Evolutionary conservation across 2,797 vertebrate species (phyloP), one percentile per base, ranked within the genome.

Genomic region (Psittacula echo): DNA sequence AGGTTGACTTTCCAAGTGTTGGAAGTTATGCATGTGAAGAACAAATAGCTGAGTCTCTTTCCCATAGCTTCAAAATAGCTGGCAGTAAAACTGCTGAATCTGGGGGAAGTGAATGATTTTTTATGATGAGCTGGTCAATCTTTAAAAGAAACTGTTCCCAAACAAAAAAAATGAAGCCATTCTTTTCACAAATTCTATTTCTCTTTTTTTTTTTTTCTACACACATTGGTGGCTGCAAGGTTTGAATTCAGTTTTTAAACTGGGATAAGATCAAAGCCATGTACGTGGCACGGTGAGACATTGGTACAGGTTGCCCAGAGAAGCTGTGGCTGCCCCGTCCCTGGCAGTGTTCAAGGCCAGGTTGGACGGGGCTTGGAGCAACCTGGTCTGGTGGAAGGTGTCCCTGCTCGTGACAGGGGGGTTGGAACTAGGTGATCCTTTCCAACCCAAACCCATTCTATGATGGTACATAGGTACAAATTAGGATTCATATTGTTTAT

Each of bases 1-100:
- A 79, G 62, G 94, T 72, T 60, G 78, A 54, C 67, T 82, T 95
- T 82, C 91, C 94, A 90, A 61, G 86, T 58, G 78, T 1, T 87
- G 94, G 91, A 95, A 97, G 93, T 82, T 87, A 95, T 12, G 83
- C 20, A 61, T 47, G 77, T 72, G 50, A 88, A 92, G 79, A 95
- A 89, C 86, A 64, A 83, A 67, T 3, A 84, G 64, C 77, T 16
- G 75, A 60, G 56, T 17, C 19, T n/a, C 77, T 41, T 64, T 42
- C 65, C 51, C 32, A 16, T 2, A 87, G 54, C 44, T 61, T 81
- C 70, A 24, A 42, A 88, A 74, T 1, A 61, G 22, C 41, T 73
- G 67, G 29, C 51, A 53, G 39, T 45, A 67, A 91, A 85, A 50
- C 32, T 85, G 50, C 23, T 66, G 42, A 67, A 64, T 47, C 4